phyloP scores from a whole-genome alignment of 2,888 invertebrate species.

The Emmelina monodactyla region DNA sequence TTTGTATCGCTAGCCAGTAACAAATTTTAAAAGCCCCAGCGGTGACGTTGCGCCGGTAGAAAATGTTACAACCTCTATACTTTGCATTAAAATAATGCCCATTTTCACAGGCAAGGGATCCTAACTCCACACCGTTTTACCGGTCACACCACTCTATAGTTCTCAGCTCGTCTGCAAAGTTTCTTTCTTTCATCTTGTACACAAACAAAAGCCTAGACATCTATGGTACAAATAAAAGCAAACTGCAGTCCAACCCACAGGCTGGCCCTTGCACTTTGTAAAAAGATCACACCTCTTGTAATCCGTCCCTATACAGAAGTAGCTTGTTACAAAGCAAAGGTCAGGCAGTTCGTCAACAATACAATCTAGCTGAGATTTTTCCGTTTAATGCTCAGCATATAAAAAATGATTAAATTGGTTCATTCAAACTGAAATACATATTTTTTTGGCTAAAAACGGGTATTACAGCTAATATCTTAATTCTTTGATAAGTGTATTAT shows the following conservation, averaged over 20 bases:
- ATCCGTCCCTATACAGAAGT: conserved; percentile 30
- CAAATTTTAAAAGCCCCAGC: conserved; percentile 31
- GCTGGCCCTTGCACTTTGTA: conserved; percentile 55
- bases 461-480: conserved; percentile 47
- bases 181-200: conserved; percentile 54
- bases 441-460: not conserved
- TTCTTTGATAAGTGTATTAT: conserved; percentile 43
- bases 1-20: conserved; percentile 36
- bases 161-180: conserved; percentile 66
- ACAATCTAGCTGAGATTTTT: conserved; percentile 62
- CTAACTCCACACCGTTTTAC: conserved; percentile 58
- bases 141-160: conserved; percentile 61
- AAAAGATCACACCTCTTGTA: conserved; percentile 35
- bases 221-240: conserved; percentile 40
- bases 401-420: conserved; percentile 13
- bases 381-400: conserved; percentile 66
- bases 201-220: conserved; percentile 54
- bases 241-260: conserved; percentile 29
- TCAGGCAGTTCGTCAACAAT: conserved; percentile 61
- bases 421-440: not conserved
- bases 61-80: conserved; percentile 85
- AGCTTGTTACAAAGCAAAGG: conserved; percentile 60
- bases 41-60: conserved; percentile 56
- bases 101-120: conserved; percentile 75
- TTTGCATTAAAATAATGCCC: conserved; percentile 92